Evolutionary conservation across 2,797 vertebrate genomes (phyloP), one percentile per base, ranked within the genome.

Genomic region (Rhynchotus rufescens): DNA sequence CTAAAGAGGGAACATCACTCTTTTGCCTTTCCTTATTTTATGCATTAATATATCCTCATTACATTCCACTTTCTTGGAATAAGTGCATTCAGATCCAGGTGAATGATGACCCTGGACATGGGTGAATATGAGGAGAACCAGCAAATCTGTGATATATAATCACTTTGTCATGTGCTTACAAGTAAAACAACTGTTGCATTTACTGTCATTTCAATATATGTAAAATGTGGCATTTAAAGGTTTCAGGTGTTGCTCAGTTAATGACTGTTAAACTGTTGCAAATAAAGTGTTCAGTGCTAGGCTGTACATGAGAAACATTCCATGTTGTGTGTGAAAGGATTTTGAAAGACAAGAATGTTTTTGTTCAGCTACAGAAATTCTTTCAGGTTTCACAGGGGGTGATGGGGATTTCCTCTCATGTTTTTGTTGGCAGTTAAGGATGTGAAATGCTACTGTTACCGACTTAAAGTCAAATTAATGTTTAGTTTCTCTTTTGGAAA

Each of bases 21-120:
- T 98, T 98, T 98, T 98, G 98, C 98, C 98, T 98, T 98, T 97
- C 96, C 95, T 98, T 98, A 77, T 96, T 97, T 98, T 97, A 96
- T 98, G 97, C 95, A 96, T 98, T 97, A 96, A 97, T 96, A 94
- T 95, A 97, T 97, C 97, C 97, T 98, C 97, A 98, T 98, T 96
- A 98, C 98, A 98, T 98, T 98, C 98, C 98, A 96, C 93, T 95
- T 96, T 95, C 95, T 98, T 98, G 97, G 96, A 97, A 97, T 97
- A 97, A 97, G 97, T 97, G 93, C 94, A 96, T 97, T 96, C 96
- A 92, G 73, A 95, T 94, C 95, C 85, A 97, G 97, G 97, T 79
- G 77, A 96, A 89, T 14, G 17, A 51, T 93, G 92, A 91, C 91
- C 94, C 97, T 97, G 96, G 96, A 95, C 91, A 36, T 95, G 96